phyloP scores from a whole-genome alignment of 1,140 invertebrate species.

The Centruroides sculpturatus region DNA sequence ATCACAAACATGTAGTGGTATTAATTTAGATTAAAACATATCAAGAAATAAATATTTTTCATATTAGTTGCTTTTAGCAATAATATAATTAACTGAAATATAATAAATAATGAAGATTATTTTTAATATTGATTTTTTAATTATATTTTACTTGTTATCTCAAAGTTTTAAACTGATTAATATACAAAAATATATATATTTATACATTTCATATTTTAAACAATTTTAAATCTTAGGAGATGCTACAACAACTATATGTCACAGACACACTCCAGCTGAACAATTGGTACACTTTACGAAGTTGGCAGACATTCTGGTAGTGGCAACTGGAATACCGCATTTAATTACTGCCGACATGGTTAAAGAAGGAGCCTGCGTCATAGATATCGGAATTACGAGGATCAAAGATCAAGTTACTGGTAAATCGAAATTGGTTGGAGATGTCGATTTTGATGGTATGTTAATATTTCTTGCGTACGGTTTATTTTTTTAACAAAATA shows the following conservation, averaged over 20 bases:
- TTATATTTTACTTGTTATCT: too few relatives aligned
- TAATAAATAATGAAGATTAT: too few relatives aligned
- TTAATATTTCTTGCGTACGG: not conserved
- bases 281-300: conserved; percentile 39
- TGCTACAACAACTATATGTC: conserved; percentile 92
- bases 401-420: conserved; percentile 68
- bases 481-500: not conserved
- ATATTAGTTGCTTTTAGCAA: too few relatives aligned
- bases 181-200: too few relatives aligned
- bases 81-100: too few relatives aligned
- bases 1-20: too few relatives aligned
- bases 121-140: too few relatives aligned
- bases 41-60: too few relatives aligned
- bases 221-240: conserved; percentile 63
- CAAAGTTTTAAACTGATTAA: too few relatives aligned
- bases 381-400: conserved; percentile 96
- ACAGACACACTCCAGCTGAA: conserved; percentile 47
- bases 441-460: conserved; percentile 70
- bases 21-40: too few relatives aligned
- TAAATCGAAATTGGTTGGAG: conserved; percentile 73
- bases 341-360: conserved; percentile 92
- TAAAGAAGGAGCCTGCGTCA: conserved; percentile 97
- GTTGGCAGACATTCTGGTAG: conserved; percentile 92
- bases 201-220: not conserved
- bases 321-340: conserved; percentile 80